phyloP scores from a whole-genome alignment of 1,140 invertebrate genomes.

The Diorhabda carinulata region DNA sequence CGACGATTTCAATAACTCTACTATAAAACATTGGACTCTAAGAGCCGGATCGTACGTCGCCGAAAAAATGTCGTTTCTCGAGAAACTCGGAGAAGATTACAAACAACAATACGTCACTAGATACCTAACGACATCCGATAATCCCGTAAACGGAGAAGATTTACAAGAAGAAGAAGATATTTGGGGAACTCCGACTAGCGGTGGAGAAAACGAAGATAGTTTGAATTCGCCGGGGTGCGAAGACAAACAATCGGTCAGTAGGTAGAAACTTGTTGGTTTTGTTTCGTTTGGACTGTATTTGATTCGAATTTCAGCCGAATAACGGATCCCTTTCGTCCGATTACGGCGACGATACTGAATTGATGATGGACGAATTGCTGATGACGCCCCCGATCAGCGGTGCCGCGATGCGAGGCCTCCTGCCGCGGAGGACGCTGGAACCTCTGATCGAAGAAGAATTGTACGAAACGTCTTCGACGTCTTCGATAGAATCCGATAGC shows the following conservation, averaged over 20 bases:
- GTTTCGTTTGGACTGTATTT: background rate
- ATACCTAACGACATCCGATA: constrained; percentile 48
- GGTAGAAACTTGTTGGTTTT: too few relatives aligned
- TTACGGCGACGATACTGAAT: constrained; percentile 62
- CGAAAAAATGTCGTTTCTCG: constrained; percentile 73
- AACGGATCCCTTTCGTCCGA: constrained; percentile 58
- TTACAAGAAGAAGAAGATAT: constrained; percentile 68
- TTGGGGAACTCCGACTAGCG: constrained; percentile 81
- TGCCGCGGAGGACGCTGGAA: constrained; percentile 64
- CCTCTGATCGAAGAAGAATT: constrained; percentile 65
- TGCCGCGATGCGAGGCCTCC: constrained; percentile 58
- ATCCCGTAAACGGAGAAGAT: constrained; percentile 51
- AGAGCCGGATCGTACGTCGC: constrained; percentile 72
- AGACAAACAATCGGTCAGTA: constrained; percentile 59
- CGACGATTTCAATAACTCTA: constrained; percentile 44
- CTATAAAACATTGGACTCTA: constrained; percentile 64
- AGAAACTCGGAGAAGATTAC: constrained; percentile 58
- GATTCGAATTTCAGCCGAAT: constrained; percentile 34
- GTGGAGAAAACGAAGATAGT: constrained; percentile 69
- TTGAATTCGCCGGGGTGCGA: constrained; percentile 61
- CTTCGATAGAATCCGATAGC: constrained; percentile 46
- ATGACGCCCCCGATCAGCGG: constrained; percentile 67
- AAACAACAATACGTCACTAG: constrained; percentile 51
- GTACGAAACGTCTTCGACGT: constrained; percentile 50
- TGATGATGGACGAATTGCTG: constrained; percentile 68